Conservation (phyloP, 1,140 invertebrate genomes). For the Bombus breviceps region DNA sequence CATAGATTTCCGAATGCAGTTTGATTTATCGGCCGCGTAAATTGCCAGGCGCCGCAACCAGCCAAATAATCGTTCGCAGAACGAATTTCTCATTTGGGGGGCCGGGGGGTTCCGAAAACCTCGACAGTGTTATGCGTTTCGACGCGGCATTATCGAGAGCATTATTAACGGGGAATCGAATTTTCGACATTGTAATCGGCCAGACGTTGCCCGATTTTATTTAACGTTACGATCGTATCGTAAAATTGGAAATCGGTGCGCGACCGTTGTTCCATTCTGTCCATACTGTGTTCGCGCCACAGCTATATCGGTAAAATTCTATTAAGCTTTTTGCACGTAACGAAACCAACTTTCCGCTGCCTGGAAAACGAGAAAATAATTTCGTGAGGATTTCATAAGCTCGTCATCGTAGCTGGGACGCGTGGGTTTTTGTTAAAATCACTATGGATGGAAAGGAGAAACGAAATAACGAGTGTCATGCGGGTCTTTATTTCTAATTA, state of each 20-base stretch:
- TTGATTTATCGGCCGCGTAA: constrained; percentile 47
- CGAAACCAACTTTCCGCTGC: background rate
- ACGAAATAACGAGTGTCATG: constrained; percentile 21
- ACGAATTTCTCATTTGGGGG: constrained; percentile 37
- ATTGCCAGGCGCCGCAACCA: constrained; percentile 4
- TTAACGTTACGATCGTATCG: constrained; percentile 50
- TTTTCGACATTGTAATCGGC: constrained; percentile 37
- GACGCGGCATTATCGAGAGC: constrained; percentile 34
- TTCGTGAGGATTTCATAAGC: background rate
- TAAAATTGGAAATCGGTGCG: constrained; percentile 53
- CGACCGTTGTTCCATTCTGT: background rate
- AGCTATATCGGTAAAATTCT: background rate
- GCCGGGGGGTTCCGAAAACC: background rate
- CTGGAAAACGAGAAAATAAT: background rate
- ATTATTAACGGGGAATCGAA: constrained; percentile 50
- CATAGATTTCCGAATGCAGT: constrained; percentile 32
- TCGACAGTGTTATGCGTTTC: constrained; percentile 14
- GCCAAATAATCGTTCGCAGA: constrained; percentile 21
- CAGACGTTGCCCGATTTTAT: constrained; percentile 26
- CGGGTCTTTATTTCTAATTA: constrained; percentile 61
- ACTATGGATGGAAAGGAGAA: background rate
- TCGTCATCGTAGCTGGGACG: background rate
- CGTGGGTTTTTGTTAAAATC: background rate
- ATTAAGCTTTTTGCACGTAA: background rate
- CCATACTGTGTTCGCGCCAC: background rate